Percentiles rank a stretch among this genome's conserved stretches.
These are phyloP conservation scores for Drosophila prosaltans DNA, from an alignment of 1,140 invertebrate species.

Conservation along the genomic window DNA sequence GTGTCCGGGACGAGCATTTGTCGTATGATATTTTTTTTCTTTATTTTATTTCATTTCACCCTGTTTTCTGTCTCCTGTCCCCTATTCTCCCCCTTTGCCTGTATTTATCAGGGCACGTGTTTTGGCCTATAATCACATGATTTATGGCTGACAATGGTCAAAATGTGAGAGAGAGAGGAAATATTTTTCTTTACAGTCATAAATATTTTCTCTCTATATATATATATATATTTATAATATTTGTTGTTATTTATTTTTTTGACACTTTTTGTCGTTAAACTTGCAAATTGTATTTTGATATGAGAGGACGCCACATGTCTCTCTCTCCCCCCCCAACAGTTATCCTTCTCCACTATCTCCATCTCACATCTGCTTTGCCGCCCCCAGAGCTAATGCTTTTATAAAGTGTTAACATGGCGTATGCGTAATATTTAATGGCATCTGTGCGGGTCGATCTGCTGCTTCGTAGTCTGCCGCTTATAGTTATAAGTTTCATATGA, in stretches of 20 bases:
- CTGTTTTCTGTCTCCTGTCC: slow-evolving; percentile 6
- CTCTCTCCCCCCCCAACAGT: background rate
- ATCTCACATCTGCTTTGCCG: background rate
- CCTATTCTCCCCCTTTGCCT: background rate
- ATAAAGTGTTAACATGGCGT: slow-evolving; percentile 77
- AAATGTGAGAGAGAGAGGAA: slow-evolving; percentile 1
- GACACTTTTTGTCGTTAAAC: slow-evolving; percentile 44
- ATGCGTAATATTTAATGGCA: slow-evolving; percentile 73
- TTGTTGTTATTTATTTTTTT: slow-evolving; percentile 25
- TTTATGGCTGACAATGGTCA: slow-evolving; percentile 59
- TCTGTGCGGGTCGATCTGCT: slow-evolving; percentile 36
- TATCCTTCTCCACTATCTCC: background rate
- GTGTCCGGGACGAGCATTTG: slow-evolving; percentile 35
- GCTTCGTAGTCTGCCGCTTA: background rate
- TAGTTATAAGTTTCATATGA: slow-evolving; percentile 42
- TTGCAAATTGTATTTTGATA: slow-evolving; percentile 73
- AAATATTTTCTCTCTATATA: slow-evolving; percentile 46
- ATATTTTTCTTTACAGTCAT: slow-evolving; percentile 34
- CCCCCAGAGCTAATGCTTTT: slow-evolving; percentile 61
- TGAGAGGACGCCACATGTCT: slow-evolving; percentile 26
- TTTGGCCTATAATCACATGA: slow-evolving; percentile 70
- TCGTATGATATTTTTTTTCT: slow-evolving; percentile 24
- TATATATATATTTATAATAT: slow-evolving; percentile 32
- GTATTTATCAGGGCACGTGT: slow-evolving; percentile 58
- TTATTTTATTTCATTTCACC: slow-evolving; percentile 11